Conservation (phyloP, 2,113 vertebrate species). For the Malurus melanocephalus region DNA sequence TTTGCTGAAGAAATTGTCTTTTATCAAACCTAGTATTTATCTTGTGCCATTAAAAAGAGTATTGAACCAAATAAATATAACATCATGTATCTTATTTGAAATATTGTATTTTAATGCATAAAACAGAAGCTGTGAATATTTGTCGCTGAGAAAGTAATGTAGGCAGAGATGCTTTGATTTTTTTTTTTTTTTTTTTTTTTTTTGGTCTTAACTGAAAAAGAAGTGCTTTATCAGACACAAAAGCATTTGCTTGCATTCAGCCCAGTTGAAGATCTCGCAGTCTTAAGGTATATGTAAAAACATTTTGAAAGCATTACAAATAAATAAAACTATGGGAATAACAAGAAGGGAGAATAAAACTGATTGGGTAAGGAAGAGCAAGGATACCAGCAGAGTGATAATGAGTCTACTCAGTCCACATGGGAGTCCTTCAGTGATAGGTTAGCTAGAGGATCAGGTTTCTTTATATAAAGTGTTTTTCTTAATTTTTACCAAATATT, state of each 20-base stretch:
- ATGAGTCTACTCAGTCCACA: too few relatives aligned
- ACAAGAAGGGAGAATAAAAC: not conserved
- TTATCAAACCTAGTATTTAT: not conserved
- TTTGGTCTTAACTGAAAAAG: not conserved
- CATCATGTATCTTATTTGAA: not conserved
- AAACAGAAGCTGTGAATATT: not conserved
- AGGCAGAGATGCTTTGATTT: not conserved
- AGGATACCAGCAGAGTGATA: not conserved
- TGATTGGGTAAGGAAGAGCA: not conserved
- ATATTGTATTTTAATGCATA: not conserved
- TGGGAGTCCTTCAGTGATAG: not conserved
- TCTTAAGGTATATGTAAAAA: not conserved
- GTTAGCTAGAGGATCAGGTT: not conserved
- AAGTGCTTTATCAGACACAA: not conserved
- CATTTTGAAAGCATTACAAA: not conserved
- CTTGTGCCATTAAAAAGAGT: rapidly evolving
- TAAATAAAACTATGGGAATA: not conserved
- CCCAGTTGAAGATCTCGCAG: not conserved
- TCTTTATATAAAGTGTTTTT: not conserved
- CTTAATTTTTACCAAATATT: not conserved
- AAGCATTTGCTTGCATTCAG: not conserved
- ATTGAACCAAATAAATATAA: not conserved
- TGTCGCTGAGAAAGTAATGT: not conserved
- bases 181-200: not conserved
- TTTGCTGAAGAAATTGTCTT: not conserved